Base-by-base conservation (phyloP, 2,113 vertebrate genomes). In the Aphyosemion australe region DNA sequence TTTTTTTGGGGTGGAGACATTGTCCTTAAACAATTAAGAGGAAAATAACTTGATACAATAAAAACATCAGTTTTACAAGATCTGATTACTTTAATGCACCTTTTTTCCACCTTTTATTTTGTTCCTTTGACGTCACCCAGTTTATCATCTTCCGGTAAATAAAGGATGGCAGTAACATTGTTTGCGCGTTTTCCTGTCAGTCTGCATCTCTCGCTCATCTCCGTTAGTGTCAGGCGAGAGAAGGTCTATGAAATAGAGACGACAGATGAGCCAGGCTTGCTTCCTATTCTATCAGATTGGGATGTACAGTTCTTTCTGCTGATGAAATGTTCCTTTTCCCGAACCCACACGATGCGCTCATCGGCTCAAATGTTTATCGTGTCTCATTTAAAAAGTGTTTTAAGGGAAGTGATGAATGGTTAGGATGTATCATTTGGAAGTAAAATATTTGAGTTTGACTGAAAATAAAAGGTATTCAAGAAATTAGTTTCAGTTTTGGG, bases 231-330 rank as follows among this genome's bases (percentile, higher is more conserved):
- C 59, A 39, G 39, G 32, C 50, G 19, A 78, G n/a, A 53, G 39
- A 37, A 26, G 41, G 60, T 39, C 12, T 55, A 76, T 79, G 63
- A 78, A 67, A 61, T 49, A 43, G 69, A 48, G 74, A 75, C 54
- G 75, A 84, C 69, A 79, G 83, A 79, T 74, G 32, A 46, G 15
- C 58, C 58, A 47, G 4, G 32, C 21, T 32, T 20, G 72, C 80
- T 56, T 77, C 58, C 69, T 75, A 46, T 45, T 61, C 46, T 43
- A 12, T 48, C 45, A 52, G 66, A 50, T 64, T 49, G 21, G 76
- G 63, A 85, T 42, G 12, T 52, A 53, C 12, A 13, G 12, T 6
- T 56, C 39, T 12, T 42, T 73, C 43, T 58, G 39, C 55, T 58
- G 47, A 70, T 76, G 7, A 67, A 80, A 50, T 54, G n/a, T 19